Percentiles rank a stretch among this genome's conserved stretches.
These are phyloP conservation scores for Leptodactylus fallax DNA, from an alignment of 2,797 vertebrate genomes.

Conservation along the genomic window DNA sequence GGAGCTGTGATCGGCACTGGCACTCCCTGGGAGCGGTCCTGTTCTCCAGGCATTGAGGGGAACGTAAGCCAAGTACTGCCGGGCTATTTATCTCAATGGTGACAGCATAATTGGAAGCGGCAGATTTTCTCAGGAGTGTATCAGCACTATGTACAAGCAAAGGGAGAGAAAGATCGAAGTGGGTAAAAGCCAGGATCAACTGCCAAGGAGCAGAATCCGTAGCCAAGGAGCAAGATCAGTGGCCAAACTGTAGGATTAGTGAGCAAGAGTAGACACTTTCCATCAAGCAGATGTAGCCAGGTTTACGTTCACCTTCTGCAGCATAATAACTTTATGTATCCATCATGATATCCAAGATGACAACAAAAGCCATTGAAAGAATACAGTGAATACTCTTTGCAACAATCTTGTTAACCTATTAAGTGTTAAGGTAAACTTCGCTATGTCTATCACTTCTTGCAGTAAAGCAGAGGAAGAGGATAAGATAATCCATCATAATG, in stretches of 20 bases:
- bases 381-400: too few species aligned
- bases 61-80: conserved; percentile 4
- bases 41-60: not conserved
- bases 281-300: too few species aligned
- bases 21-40: conserved; percentile 37
- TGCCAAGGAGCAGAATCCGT: not conserved
- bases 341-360: too few species aligned
- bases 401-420: too few species aligned
- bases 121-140: not conserved
- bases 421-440: too few species aligned
- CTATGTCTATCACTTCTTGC: too few species aligned
- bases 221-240: not conserved
- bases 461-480: too few species aligned
- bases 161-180: not conserved
- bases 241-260: not conserved
- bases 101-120: conserved; percentile 31
- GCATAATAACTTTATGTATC: too few species aligned
- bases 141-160: not conserved
- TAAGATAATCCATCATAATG: too few species aligned
- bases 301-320: too few species aligned
- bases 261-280: not conserved
- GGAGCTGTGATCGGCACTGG: not conserved
- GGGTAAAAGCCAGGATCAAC: not conserved
- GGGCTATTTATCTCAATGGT: conserved; percentile 18
- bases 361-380: too few species aligned